Evolutionary conservation across 2,113 vertebrate species (phyloP).

Genomic region (Leptosomus discolor): DNA sequence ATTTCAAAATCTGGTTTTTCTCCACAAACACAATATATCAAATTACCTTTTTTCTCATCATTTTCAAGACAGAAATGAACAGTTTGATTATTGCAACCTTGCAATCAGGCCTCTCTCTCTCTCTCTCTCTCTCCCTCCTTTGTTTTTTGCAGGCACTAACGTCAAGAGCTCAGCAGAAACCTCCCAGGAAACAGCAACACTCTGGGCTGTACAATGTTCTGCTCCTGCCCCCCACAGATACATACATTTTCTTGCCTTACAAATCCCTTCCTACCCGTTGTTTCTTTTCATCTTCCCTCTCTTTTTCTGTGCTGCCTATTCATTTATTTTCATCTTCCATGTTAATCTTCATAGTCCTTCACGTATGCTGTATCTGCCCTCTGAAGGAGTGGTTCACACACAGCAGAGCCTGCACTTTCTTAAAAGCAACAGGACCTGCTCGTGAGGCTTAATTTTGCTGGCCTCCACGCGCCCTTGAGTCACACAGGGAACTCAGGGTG

Average conservation of each 20-base stretch:
- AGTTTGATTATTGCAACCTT: background rate
- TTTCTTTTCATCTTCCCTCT: conserved; percentile 26
- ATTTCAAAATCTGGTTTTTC: conserved; percentile 25
- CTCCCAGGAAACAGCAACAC: background rate
- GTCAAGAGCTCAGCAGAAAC: background rate
- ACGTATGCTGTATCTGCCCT: background rate
- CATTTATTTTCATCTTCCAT: conserved; percentile 2
- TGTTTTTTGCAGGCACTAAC: background rate
- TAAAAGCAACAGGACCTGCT: background rate
- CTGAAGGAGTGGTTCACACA: background rate
- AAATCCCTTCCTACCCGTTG: background rate
- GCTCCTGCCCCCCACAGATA: background rate
- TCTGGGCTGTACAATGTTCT: background rate
- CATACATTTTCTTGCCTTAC: background rate
- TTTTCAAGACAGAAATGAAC: conserved; percentile 34
- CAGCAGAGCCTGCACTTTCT: background rate
- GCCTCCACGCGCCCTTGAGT: background rate
- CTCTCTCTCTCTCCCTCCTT: background rate
- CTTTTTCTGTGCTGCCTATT: background rate
- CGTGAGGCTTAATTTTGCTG: background rate
- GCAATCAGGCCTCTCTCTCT: background rate
- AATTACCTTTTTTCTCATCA: conserved; percentile 20
- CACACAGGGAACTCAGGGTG: background rate
- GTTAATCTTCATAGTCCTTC: conserved; percentile 44
- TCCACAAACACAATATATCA: conserved; percentile 16